phyloP scores from a whole-genome alignment of 2,888 invertebrate genomes.

The Peribatodes rhomboidaria region DNA sequence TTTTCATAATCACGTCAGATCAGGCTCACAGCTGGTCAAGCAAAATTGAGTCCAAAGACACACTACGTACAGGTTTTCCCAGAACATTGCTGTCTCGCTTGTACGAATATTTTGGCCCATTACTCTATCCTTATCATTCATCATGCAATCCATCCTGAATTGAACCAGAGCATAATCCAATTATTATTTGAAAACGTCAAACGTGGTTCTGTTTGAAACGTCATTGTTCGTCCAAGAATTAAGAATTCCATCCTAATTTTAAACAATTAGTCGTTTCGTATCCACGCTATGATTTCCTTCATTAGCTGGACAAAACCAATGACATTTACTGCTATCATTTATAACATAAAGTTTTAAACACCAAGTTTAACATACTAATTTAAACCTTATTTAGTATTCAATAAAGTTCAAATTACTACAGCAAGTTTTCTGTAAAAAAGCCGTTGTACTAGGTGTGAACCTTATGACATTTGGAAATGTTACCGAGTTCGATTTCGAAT shows the following conservation, averaged over 20 bases:
- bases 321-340: conserved; percentile 72
- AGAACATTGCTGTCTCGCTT: not conserved
- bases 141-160: too few species aligned
- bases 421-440: conserved; percentile 25
- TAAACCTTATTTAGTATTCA: rapidly evolving
- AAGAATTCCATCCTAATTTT: too few species aligned
- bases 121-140: too few species aligned
- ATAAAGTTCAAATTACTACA: conserved; percentile 45
- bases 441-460: conserved; percentile 70
- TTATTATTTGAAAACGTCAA: too few species aligned
- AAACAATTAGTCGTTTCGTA: conserved; percentile 35
- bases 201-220: too few species aligned
- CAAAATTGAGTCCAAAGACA: not conserved
- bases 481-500: conserved; percentile 58
- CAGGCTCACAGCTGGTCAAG: too few species aligned
- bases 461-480: conserved; percentile 78
- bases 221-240: too few species aligned
- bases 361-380: conserved; percentile 11
- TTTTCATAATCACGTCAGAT: too few species aligned
- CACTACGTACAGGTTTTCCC: not conserved
- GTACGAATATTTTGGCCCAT: too few species aligned
- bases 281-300: conserved; percentile 64
- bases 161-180: too few species aligned
- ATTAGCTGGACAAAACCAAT: conserved; percentile 82
- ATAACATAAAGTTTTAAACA: conserved; percentile 52